Evolutionary conservation across 2,113 vertebrate species (phyloP).

Genomic region (Steatornis caripensis): DNA sequence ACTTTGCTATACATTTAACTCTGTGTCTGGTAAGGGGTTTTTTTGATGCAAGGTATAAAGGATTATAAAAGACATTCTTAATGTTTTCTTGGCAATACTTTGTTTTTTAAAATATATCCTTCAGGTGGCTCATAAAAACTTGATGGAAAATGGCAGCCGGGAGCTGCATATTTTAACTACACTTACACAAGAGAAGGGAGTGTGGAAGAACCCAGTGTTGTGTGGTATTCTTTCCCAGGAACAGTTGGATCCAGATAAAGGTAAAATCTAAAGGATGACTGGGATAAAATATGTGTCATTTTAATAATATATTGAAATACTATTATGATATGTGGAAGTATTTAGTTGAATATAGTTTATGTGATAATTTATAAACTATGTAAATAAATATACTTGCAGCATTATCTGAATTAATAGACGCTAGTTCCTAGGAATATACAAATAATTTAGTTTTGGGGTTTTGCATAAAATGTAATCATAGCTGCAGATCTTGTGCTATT

Average conservation of each 20-base stretch:
- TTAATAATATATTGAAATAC: not conserved
- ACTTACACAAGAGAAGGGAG: conserved; percentile 81
- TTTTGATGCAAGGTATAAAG: not conserved
- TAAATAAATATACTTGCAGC: not conserved
- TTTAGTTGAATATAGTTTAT: not conserved
- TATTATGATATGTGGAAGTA: not conserved
- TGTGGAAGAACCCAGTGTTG: conserved; percentile 85
- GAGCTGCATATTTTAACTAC: conserved; percentile 82
- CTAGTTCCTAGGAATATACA: not conserved
- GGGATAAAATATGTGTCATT: not conserved
- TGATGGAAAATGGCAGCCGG: conserved; percentile 84
- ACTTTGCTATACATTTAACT: not conserved
- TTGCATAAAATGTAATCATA: not conserved
- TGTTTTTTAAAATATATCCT: conserved; percentile 32
- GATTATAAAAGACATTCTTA: not conserved
- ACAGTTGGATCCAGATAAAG: conserved; percentile 75
- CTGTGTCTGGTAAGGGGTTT: not conserved
- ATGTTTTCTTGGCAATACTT: conserved; percentile 8
- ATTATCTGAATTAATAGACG: not conserved
- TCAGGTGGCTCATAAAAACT: conserved; percentile 82
- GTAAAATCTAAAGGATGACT: conserved; percentile 65
- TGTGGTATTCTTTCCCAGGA: conserved; percentile 82
- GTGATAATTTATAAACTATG: not conserved
- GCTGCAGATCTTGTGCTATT: not conserved
- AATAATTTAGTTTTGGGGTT: not conserved